Conservation (phyloP, 1,140 invertebrate genomes). For the Antheraea mylitta region DNA sequence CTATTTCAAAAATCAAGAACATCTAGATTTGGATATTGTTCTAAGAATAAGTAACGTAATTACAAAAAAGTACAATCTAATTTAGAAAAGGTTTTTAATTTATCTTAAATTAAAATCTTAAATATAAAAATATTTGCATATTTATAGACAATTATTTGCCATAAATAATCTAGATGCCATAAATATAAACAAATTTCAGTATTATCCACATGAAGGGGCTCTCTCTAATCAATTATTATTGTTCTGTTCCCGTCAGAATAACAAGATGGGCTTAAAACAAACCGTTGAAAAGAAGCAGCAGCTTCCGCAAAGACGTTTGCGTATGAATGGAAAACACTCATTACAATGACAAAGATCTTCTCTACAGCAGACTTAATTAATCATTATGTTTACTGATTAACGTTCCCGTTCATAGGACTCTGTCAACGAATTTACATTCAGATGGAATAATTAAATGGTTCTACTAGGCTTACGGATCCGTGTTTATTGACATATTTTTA, state of each 20-base stretch:
- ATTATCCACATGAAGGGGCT: neutral
- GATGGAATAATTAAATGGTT: slow-evolving; percentile 52
- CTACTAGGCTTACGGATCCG: neutral
- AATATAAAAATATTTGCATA: no score
- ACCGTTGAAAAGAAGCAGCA: neutral
- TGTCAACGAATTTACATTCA: slow-evolving; percentile 54
- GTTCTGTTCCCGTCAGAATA: neutral
- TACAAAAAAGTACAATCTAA: no score
- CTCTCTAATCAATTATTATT: neutral
- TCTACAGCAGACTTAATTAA: slow-evolving; percentile 55
- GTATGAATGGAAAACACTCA: slow-evolving; percentile 54
- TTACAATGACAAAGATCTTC: slow-evolving; percentile 65
- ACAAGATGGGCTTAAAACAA: neutral
- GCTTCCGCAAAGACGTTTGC: slow-evolving; percentile 37
- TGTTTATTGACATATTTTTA: neutral
- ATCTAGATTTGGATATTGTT: no score
- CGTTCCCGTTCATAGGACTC: slow-evolving; percentile 43
- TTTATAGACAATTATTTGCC: no score
- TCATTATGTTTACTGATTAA: slow-evolving; percentile 65
- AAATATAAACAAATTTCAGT: neutral
- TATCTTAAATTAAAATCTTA: no score
- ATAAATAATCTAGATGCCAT: neutral
- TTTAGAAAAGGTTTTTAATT: no score
- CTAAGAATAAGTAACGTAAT: no score
- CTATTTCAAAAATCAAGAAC: no score